Evolutionary conservation across 2,888 invertebrate genomes (phyloP), one percentile per base, ranked within the genome.

Genomic region (Morinoia aosen): DNA sequence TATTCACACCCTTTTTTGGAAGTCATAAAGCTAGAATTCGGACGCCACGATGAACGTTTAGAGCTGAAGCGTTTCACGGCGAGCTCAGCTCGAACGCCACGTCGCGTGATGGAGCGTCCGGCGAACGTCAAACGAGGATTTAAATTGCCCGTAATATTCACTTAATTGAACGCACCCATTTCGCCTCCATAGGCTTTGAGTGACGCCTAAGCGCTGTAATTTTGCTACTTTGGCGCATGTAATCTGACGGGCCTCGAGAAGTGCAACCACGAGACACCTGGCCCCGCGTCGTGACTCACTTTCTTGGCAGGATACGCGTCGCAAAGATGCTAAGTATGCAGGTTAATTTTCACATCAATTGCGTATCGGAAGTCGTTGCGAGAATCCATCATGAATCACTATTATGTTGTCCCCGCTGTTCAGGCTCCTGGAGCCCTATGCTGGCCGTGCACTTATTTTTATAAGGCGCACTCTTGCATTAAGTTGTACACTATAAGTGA

Each of bases 81-180:
- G 12, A 25, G 90, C 39, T 39, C 90, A 90, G 48, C 40, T 90
- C 39, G 40, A 90, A 40, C 40, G 11, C 90, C 33, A 19, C 16
- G 33, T 93, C 57, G 93, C 93, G 93, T 93, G 93, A 56, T 93
- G 58, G 12, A 0, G 25, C 48, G 58, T 48, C 93, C n/a, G 58
- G 93, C 93, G 12, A 57, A 48, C 93, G 93, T 93, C 58, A 93
- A 39, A 48, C 56, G n/a, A 56, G 33, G 56, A 56, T 93, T 93
- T 56, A 93, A 93, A 93, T 93, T 57, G 93, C 93, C 93, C 57
- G 58, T 93, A 93, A 93, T 93, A 93, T 93, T 93, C 93, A 93
- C 93, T 93, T 33, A 93, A 57, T 93, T 57, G 93, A 33, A 93
- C 90, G 93, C 93, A 57, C 57, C 93, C 93, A 93, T 93, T 93